A percentile compares a stretch with the other conserved stretches of the same genome.
phyloP scores from a whole-genome alignment of 2,888 invertebrate genomes.

The Eupithecia vulgata region DNA sequence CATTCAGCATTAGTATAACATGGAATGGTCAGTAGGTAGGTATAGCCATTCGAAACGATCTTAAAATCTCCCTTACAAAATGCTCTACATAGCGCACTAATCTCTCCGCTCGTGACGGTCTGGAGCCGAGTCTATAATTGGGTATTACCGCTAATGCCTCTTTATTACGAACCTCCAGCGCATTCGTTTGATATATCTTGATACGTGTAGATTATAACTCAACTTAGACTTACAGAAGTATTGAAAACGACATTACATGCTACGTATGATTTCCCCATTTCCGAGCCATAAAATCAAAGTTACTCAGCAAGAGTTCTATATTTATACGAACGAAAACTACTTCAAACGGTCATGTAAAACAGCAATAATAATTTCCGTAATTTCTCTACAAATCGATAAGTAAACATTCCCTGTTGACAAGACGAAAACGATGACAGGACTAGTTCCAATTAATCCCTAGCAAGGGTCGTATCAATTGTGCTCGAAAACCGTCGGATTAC shows the following conservation, averaged over 20 bases:
- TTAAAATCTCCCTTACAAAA: slow-evolving; percentile 33
- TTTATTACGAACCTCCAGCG: slow-evolving; percentile 54
- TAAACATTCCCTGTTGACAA: slow-evolving; percentile 45
- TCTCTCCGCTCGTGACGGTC: slow-evolving; percentile 64
- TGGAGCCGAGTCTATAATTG: slow-evolving; percentile 69
- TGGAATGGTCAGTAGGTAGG: slow-evolving; percentile 5
- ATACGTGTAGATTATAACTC: slow-evolving; percentile 27
- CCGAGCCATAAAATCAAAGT: slow-evolving; percentile 14
- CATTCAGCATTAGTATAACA: background rate
- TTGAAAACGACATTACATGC: background rate
- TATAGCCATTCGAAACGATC: slow-evolving; percentile 12
- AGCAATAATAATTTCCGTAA: slow-evolving; percentile 20
- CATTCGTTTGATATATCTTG: slow-evolving; percentile 30
- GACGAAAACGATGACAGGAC: slow-evolving; percentile 61
- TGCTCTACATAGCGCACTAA: slow-evolving; percentile 58
- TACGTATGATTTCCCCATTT: background rate
- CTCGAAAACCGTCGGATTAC: slow-evolving; percentile 70
- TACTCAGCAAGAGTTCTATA: background rate
- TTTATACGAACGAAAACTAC: slow-evolving; percentile 19
- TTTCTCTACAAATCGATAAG: slow-evolving; percentile 19
- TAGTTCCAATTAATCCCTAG: slow-evolving; percentile 70
- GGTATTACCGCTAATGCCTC: slow-evolving; percentile 74
- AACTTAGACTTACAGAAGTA: slow-evolving; percentile 9
- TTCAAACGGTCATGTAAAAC: slow-evolving; percentile 17
- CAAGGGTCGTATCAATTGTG: slow-evolving; percentile 66